Evolutionary conservation across 2,797 vertebrate species (phyloP), one percentile per base, ranked within the genome.

Genomic region (Remorina albescens): DNA sequence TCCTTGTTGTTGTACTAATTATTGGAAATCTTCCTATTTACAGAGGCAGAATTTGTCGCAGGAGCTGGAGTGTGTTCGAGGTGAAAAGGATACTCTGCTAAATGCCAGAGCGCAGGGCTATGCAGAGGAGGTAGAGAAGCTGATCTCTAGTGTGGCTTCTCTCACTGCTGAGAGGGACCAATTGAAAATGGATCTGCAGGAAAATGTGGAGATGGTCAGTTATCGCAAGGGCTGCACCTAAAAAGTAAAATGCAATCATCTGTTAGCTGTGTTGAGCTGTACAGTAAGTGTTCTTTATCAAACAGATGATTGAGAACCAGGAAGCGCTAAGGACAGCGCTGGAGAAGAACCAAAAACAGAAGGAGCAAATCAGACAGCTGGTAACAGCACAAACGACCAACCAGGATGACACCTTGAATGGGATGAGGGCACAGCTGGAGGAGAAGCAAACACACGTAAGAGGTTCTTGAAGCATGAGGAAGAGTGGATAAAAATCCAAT

Each of bases 241-340:
- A 26, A 25, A 10, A 11, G 13, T 50, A 28, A 30, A 28, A 39
- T 16, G 0, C 4, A 13, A 49, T 49, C 1, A 18, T 62, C 7
- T 4, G 13, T 36, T 23, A n/a, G 4, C 26, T 11, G 21, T 47
- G 30, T 7, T 9, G 4, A 19, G n/a, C 28, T 26, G n/a, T 0
- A 13, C 15, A n/a, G n/a, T 13, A 5, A 16, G 16, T 41, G 5
- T 2, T 46, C 23, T 54, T 16, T 6, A 8, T 59, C 28, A 13
- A 62, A 67, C 85, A 97, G 96, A 96, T 94, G 79, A 95, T 96
- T 76, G 92, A 96, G 68, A 95, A 94, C 25, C 96, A 97, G 2
- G 94, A 94, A 13, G 95, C 96, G 73, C 80, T 97, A 63, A 92
- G 95, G 88, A 79, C 81, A 1, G 57, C 93, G 8, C 92, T 95